Conservation (phyloP, 2,888 invertebrate species). For the Drosophila atripex region DNA sequence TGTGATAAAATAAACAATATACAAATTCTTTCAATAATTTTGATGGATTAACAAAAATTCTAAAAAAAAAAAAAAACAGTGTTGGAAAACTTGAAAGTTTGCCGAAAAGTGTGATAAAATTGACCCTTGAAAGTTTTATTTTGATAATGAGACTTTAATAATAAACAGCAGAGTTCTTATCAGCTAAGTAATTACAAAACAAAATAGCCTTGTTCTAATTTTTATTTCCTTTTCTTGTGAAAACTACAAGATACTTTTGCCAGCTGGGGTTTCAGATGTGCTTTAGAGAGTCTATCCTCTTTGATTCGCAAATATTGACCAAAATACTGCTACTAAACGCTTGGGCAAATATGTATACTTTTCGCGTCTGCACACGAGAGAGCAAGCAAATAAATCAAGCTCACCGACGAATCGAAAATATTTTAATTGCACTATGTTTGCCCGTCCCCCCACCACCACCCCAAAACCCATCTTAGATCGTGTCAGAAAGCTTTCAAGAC, state of each 20-base stretch:
- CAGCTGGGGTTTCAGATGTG: constrained; percentile 5
- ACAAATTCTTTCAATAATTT: constrained; percentile 58
- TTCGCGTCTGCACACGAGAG: constrained; percentile 19
- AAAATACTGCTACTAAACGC: constrained; percentile 40
- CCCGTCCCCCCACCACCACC: too few relatives aligned
- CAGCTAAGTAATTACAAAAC: not conserved
- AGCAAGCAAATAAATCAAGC: constrained; percentile 17
- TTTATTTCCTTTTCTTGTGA: not conserved
- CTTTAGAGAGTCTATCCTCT: constrained; percentile 10
- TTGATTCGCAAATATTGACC: constrained; percentile 35
- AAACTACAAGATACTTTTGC: not conserved
- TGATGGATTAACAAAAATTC: constrained; percentile 12
- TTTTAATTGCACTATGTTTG: constrained; percentile 22
- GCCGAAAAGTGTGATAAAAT: not conserved
- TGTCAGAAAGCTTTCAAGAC: not conserved
- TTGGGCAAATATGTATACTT: constrained; percentile 28
- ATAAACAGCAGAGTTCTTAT: constrained; percentile 2
- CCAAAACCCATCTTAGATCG: not conserved
- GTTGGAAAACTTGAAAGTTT: too few relatives aligned
- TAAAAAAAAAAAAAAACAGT: too few relatives aligned
- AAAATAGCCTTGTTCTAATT: not conserved
- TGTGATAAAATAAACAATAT: constrained; percentile 63
- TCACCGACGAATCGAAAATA: constrained; percentile 21
- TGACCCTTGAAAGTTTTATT: not conserved
- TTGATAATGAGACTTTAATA: not conserved